Base-by-base conservation (phyloP, 1,140 invertebrate genomes). In the Drosophila pectinifera region DNA sequence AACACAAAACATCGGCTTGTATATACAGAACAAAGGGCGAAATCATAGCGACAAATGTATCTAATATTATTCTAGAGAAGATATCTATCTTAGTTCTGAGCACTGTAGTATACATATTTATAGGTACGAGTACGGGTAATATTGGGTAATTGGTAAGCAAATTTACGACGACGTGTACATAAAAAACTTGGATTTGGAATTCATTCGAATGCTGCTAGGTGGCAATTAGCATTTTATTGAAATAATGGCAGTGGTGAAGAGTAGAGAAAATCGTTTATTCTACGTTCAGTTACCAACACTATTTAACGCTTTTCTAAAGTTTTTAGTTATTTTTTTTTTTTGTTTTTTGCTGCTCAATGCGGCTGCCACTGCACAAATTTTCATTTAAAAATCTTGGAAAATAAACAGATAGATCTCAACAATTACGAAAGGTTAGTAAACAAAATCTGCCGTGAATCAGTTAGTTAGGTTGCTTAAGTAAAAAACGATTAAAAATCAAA, bases 131-230 rank as follows among this genome's bases (percentile, higher is more conserved):
- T 55, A 63, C 13, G 74, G 45, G 16, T 63, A 63, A 48, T 51
- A 51, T 16, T 8, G n/a, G n/a, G n/a, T n/a, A 5, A 53, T 53
- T 36, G 57, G 70, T 70, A 74, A 80, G 77, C 77, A 83, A 85
- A 62, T 78, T 85, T 81, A 82, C 84, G 80, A 81, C 82, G 88
- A 89, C 83, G 78, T 89, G 89, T 91, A 91, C 89, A 91, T 91
- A 91, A 91, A 90, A 91, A 91, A 91, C 88, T 88, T 79, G 62
- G 62, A 63, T 75, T 73, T 68, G 34, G 38, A 45, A 28, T 73
- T 84, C 16, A 46, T 57, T 68, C 36, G 59, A 59, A 78, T 63
- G 48, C 43, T 57, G 48, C 55, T 62, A 31, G 43, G 74, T 81
- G 51, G 51, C 45, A 68, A 41, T 57, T 65, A 68, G 68, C 73